Evolutionary conservation across 2,113 vertebrate genomes (phyloP), one percentile per base, ranked within the genome.

Genomic region (Mormyrus iriodes): DNA sequence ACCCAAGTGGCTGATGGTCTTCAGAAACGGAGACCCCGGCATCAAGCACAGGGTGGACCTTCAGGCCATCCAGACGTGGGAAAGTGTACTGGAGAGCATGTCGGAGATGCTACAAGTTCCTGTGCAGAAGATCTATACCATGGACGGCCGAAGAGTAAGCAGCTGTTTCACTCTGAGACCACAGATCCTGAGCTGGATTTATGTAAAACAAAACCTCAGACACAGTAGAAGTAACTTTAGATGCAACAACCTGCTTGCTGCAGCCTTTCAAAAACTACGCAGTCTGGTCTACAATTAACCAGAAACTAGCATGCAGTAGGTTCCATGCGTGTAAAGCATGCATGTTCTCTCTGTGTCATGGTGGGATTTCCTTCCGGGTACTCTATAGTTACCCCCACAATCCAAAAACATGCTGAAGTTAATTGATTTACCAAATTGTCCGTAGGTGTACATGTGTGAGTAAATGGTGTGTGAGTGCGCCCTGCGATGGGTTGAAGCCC

Each of bases 111-210:
- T 99, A 95, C 96, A 96, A 90, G 97, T 96, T 90, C 96, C 96
- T 6, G 98, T 99, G 3, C 89, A 93, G 76, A 99, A 98, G 92
- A 94, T 99, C 0, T 99, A 97, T 87, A 95, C 97, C 2, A 94
- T 94, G 0, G 97, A 99, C 44, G 98, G 98, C 87, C 96, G 96
- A 95, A 96, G 96, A 95, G 98, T 99, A 93, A 97, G 97, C 94
- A 53, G 61, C 19, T 4, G 17, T 58, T 13, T 65, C 48, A 44
- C 27, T 42, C 4, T 85, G 39, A 42, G 44, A 42, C 19, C 13
- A 12, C 15, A 19, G 73, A 42, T 55, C 61, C 46, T 58, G 15
- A 19, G 24, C 7, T 42, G 35, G 73, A 35, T 42, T 79, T 27
- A 42, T 69, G n/a, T 31, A 69, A 69, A 31, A 48, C 5, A 48